Percentiles rank a stretch among this genome's conserved stretches.
Conservation (phyloP, 2,113 vertebrate species). For the Agelaius tricolor region DNA sequence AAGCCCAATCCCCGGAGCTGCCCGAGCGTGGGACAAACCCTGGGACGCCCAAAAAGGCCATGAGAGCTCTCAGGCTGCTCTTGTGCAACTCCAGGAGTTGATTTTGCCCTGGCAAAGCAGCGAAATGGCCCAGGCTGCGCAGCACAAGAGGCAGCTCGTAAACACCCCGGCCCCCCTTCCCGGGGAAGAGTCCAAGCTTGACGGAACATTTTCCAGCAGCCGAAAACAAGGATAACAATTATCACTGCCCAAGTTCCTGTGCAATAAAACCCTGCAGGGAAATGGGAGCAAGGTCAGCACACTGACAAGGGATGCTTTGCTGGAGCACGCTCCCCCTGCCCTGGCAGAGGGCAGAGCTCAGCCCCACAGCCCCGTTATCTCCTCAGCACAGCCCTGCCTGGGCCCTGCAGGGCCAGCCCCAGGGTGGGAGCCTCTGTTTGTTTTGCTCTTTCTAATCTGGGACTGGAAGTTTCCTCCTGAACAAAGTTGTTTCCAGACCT, state of each 20-base stretch:
- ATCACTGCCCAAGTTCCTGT: background rate
- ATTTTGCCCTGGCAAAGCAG: background rate
- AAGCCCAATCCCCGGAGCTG: background rate
- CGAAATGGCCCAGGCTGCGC: fast-evolving
- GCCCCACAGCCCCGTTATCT: background rate
- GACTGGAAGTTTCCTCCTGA: background rate
- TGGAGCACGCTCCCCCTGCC: background rate
- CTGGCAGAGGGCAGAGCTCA: background rate
- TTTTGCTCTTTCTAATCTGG: background rate
- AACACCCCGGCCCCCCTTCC: background rate
- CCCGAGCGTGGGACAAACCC: background rate
- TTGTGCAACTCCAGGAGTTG: background rate
- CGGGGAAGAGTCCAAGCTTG: background rate
- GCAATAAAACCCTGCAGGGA: background rate
- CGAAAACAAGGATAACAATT: background rate
- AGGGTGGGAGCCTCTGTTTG: background rate
- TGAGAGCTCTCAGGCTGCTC: background rate
- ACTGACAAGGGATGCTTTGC: background rate
- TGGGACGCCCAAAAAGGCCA: background rate
- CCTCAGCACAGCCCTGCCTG: background rate
- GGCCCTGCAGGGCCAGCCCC: fast-evolving
- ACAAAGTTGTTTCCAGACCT: background rate
- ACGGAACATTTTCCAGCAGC: background rate
- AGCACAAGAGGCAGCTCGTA: background rate
- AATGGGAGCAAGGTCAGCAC: background rate